phyloP scores from a whole-genome alignment of 1,140 invertebrate genomes.

The Chelonus insularis region DNA sequence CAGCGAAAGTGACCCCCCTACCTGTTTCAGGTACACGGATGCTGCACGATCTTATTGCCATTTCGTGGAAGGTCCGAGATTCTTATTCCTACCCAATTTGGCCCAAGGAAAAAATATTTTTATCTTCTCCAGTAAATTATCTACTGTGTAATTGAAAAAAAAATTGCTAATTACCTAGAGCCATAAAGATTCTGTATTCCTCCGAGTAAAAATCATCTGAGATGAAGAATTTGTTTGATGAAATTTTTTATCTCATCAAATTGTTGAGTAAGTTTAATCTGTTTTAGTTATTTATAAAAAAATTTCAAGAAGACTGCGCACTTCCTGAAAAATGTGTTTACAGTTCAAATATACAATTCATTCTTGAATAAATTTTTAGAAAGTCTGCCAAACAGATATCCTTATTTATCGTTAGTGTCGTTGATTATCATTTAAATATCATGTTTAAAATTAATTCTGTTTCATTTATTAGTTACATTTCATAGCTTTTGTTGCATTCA shows the following conservation, averaged over 20 bases:
- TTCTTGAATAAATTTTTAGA: conserved; percentile 6
- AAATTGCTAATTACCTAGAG: no score
- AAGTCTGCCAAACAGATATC: neutral
- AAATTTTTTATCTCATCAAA: no score
- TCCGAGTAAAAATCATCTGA: no score
- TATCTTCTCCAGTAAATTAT: no score
- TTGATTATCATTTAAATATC: conserved; percentile 28
- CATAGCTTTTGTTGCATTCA: neutral
- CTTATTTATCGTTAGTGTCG: conserved; percentile 10
- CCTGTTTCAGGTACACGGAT: neutral
- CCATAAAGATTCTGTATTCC: no score
- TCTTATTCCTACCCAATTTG: neutral
- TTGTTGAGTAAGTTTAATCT: no score
- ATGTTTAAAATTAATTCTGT: neutral
- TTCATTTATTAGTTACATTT: conserved; percentile 1
- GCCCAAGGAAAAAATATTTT: neutral
- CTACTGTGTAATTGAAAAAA: no score
- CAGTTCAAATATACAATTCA: conserved; percentile 1
- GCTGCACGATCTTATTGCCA: no score
- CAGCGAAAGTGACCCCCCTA: conserved; percentile 20
- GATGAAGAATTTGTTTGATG: no score
- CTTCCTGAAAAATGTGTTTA: neutral
- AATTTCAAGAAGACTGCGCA: neutral
- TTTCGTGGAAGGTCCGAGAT: no score
- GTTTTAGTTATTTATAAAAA: neutral